phyloP scores from a whole-genome alignment of 2,888 invertebrate genomes.

The Phalangium opilio region DNA sequence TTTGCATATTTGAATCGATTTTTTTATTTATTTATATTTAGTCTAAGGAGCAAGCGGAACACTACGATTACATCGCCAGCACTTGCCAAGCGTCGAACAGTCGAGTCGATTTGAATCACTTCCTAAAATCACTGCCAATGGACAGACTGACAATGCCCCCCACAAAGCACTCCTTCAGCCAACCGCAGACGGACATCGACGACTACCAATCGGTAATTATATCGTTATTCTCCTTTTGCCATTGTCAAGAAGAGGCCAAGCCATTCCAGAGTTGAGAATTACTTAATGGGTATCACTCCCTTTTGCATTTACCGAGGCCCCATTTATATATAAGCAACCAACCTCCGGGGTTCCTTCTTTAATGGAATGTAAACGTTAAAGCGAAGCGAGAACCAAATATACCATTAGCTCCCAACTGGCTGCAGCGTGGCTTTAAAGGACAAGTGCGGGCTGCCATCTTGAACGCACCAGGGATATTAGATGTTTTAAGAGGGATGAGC shows the following conservation, averaged over 20 bases:
- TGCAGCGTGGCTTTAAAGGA: too few relatives aligned
- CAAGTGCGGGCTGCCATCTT: too few relatives aligned
- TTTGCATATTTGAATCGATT: too few relatives aligned
- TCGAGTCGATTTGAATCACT: slow-evolving; percentile 54
- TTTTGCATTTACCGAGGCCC: too few relatives aligned
- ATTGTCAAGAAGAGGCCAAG: background rate
- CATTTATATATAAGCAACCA: too few relatives aligned
- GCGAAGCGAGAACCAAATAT: too few relatives aligned
- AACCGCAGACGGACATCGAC: slow-evolving; percentile 16
- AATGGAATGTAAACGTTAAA: too few relatives aligned
- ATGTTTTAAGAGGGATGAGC: too few relatives aligned
- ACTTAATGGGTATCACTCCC: background rate
- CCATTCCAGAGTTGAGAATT: background rate
- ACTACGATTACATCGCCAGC: slow-evolving; percentile 62
- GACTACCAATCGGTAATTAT: slow-evolving; percentile 13
- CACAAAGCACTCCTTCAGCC: slow-evolving; percentile 17
- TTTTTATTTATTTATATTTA: too few relatives aligned
- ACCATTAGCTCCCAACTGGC: too few relatives aligned
- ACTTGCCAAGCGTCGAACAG: slow-evolving; percentile 62
- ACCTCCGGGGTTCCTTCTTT: too few relatives aligned
- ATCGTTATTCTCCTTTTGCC: background rate
- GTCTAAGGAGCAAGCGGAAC: slow-evolving; percentile 64
- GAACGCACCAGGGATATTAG: too few relatives aligned
- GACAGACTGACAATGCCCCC: slow-evolving; percentile 30
- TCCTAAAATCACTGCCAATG: slow-evolving; percentile 48